Conservation (phyloP, 2,888 invertebrate genomes). For the Luperina testacea region DNA sequence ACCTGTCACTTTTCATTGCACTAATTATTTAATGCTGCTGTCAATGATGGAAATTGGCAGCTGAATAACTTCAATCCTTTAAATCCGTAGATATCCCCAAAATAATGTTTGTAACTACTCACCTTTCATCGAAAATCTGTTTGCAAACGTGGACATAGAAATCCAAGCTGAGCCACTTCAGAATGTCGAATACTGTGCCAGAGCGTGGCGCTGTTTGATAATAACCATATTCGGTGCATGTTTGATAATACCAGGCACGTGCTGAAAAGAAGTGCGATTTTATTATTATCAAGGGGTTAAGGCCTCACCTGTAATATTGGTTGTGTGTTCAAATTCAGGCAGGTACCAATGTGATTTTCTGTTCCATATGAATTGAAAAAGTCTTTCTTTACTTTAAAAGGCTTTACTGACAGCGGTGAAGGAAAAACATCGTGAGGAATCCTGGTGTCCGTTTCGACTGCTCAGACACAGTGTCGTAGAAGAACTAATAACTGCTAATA, state of each 20-base stretch:
- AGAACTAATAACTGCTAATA: not conserved
- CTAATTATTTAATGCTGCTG: not conserved
- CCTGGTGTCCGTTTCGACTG: not conserved
- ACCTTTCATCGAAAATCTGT: conserved; percentile 78
- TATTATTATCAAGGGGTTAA: not conserved
- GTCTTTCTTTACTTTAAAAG: too few relatives aligned
- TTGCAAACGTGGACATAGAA: conserved; percentile 85
- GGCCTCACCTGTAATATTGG: not conserved
- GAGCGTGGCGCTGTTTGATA: conserved; percentile 91
- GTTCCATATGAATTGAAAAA: not conserved
- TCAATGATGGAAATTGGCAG: not conserved
- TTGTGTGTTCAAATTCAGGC: not conserved
- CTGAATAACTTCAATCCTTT: not conserved
- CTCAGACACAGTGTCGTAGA: too few relatives aligned
- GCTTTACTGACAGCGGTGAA: not conserved
- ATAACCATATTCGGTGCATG: conserved; percentile 96
- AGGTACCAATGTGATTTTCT: not conserved
- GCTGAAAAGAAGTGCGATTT: conserved; percentile 80
- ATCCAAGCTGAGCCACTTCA: conserved; percentile 80
- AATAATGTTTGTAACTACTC: not conserved
- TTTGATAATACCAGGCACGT: conserved; percentile 95
- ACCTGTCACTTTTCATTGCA: not conserved
- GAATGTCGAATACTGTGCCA: conserved; percentile 83
- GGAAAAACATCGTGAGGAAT: not conserved
- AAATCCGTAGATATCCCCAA: not conserved